These are phyloP conservation scores for Heliangelus exortis DNA, from an alignment of 2,797 vertebrate genomes.

Conservation along the genomic window DNA sequence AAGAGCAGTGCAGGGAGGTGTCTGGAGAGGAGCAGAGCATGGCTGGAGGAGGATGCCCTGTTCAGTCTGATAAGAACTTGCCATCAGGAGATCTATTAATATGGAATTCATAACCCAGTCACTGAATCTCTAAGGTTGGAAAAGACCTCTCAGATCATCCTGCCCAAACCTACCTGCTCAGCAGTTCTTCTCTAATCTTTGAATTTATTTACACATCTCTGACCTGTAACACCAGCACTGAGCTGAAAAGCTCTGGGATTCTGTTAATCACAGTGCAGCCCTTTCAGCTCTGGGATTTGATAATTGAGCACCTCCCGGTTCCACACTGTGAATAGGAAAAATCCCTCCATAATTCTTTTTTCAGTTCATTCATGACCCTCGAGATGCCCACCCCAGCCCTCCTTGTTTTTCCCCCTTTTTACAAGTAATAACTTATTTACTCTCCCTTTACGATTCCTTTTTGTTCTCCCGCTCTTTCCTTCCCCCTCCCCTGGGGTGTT, in stretches of 20 bases:
- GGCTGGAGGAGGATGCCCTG: fast-evolving
- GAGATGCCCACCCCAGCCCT: neutral
- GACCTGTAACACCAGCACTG: fast-evolving
- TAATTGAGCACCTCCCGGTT: no score
- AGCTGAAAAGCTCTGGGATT: neutral
- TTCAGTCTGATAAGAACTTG: neutral
- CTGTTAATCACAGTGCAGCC: neutral
- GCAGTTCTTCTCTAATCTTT: neutral
- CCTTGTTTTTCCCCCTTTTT: fast-evolving
- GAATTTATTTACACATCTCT: fast-evolving
- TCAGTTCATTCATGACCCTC: no score
- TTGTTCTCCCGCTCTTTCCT: neutral
- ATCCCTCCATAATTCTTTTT: no score
- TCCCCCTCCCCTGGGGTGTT: fast-evolving
- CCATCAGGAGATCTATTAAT: neutral
- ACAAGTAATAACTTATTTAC: fast-evolving
- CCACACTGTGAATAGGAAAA: neutral
- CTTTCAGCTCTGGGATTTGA: no score
- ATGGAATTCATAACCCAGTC: neutral
- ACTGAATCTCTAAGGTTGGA: no score
- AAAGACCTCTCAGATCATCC: no score
- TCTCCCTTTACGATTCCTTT: neutral
- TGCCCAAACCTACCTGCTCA: fast-evolving
- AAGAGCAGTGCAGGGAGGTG: neutral
- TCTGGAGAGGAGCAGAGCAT: neutral